A percentile compares a stretch with the other conserved stretches of the same genome.
These are phyloP conservation scores for Crypturellus undulatus DNA, from an alignment of 2,113 vertebrate genomes.

Conservation along the genomic window DNA sequence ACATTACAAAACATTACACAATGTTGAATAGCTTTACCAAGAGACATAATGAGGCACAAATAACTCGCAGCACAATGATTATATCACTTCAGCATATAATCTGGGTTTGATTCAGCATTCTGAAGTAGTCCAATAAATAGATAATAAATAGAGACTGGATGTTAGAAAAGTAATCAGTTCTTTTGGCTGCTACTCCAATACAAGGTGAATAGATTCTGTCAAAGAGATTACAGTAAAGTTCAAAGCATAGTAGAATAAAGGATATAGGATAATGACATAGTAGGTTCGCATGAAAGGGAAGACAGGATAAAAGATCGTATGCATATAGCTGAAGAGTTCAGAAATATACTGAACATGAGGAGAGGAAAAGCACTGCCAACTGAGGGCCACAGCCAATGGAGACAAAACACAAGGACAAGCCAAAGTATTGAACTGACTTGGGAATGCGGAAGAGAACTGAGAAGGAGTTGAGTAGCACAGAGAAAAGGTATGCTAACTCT, in stretches of 20 bases:
- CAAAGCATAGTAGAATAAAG: not conserved
- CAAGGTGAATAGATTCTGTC: not conserved
- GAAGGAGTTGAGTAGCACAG: not conserved
- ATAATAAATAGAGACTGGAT: accelerated
- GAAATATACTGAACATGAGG: not conserved
- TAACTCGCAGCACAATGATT: not conserved
- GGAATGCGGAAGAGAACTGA: not conserved
- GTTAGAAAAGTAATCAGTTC: accelerated
- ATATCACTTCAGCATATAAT: not conserved
- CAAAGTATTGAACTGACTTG: not conserved
- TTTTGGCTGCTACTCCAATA: not conserved
- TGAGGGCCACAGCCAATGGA: not conserved
- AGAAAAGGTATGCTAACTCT: not conserved
- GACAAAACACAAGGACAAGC: not conserved
- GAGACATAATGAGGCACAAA: not conserved
- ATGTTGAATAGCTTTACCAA: not conserved
- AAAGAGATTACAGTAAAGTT: not conserved
- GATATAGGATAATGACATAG: not conserved
- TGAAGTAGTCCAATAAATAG: not conserved
- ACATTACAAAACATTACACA: not conserved
- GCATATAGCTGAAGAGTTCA: not conserved
- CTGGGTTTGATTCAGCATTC: not conserved
- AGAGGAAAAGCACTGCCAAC: not conserved
- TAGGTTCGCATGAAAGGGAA: not conserved
- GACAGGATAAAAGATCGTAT: not conserved